Conservation (phyloP, 1,140 invertebrate genomes). For the Myzus persicae region DNA sequence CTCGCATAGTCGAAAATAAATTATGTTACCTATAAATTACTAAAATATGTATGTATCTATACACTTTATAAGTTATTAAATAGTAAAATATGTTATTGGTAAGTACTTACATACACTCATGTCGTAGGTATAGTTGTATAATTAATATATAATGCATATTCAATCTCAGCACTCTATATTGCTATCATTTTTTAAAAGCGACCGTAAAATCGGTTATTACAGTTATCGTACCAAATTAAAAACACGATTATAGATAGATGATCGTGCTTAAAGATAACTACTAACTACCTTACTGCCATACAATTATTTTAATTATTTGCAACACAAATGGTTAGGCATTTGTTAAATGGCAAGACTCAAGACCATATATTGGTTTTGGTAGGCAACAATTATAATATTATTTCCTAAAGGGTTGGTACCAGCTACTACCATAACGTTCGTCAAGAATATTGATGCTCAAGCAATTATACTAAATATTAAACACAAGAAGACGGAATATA, state of each 20-base stretch:
- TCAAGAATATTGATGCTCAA: background rate
- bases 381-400: background rate
- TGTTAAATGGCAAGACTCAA: too few relatives aligned
- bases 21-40: background rate
- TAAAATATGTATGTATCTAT: background rate
- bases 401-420: background rate
- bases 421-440: background rate
- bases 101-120: background rate
- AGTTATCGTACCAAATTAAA: too few relatives aligned
- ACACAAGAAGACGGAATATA: background rate
- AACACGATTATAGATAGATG: too few relatives aligned
- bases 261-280: too few relatives aligned
- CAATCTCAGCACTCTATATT: too few relatives aligned
- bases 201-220: too few relatives aligned
- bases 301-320: too few relatives aligned
- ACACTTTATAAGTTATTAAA: background rate
- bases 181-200: too few relatives aligned
- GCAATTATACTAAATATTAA: background rate
- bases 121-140: background rate
- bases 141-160: background rate
- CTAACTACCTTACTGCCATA: too few relatives aligned
- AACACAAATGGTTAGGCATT: too few relatives aligned
- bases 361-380: background rate
- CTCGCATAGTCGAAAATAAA: too few relatives aligned
- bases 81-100: background rate